These are phyloP conservation scores for Falco punctatus DNA, from an alignment of 2,113 vertebrate species.

Conservation along the genomic window DNA sequence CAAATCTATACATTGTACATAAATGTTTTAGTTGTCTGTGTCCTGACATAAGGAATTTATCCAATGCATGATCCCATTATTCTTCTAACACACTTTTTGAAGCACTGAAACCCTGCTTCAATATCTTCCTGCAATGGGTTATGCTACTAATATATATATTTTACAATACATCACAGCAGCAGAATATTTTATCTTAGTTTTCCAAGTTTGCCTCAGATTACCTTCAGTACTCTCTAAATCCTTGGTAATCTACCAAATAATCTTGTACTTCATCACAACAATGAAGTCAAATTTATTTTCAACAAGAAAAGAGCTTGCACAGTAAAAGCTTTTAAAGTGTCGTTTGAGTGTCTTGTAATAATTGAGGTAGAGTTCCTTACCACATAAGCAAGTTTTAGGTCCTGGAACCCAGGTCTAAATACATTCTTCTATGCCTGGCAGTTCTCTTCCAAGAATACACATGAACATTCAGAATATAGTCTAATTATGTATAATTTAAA, in stretches of 20 bases:
- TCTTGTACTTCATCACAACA: not conserved
- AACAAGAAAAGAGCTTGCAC: not conserved
- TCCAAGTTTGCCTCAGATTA: not conserved
- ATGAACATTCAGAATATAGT: not conserved
- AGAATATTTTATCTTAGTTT: not conserved
- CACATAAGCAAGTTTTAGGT: not conserved
- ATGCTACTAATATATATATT: not conserved
- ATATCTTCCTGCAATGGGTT: not conserved
- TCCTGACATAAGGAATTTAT: not conserved
- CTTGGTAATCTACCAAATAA: not conserved
- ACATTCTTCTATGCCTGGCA: not conserved
- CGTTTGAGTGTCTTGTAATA: not conserved
- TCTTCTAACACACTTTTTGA: not conserved
- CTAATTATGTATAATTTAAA: not conserved
- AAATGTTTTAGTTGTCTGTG: not conserved
- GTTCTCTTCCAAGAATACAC: not conserved
- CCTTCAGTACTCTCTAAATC: not conserved
- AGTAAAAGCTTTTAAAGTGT: not conserved
- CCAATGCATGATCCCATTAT: not conserved
- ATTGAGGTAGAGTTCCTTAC: not conserved
- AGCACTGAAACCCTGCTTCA: not conserved
- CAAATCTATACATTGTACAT: not conserved
- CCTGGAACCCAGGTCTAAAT: not conserved
- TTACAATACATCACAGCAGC: not conserved
- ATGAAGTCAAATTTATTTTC: not conserved